Conservation (phyloP, 2,797 vertebrate genomes). For the Phataginus tetradactyla region DNA sequence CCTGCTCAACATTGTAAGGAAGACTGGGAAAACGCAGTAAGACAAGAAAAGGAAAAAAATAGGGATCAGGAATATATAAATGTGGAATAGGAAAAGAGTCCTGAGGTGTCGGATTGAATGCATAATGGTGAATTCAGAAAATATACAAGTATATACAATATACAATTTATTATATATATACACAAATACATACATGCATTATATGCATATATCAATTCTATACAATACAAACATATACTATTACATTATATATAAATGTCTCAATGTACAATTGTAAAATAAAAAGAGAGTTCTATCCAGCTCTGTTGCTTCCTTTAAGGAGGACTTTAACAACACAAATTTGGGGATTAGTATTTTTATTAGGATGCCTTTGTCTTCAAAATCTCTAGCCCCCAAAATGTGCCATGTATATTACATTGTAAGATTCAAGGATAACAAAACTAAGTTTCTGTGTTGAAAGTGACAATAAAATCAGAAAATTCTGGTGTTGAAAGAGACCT, state of each 20-base stretch:
- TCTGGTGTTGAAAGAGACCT: background rate
- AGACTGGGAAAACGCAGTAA: background rate
- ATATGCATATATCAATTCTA: too few relatives aligned
- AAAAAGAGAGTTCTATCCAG: background rate
- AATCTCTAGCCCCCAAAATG: background rate
- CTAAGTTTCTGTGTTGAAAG: background rate
- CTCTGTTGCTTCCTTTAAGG: background rate
- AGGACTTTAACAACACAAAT: background rate
- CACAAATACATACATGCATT: too few relatives aligned
- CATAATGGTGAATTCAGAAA: background rate
- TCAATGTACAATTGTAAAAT: background rate
- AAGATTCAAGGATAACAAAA: background rate
- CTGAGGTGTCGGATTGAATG: background rate
- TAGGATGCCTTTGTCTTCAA: slow-evolving; percentile 10
- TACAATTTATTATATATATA: too few relatives aligned
- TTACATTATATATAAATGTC: background rate
- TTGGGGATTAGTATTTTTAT: background rate
- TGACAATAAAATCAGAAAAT: background rate
- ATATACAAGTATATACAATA: background rate
- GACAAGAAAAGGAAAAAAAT: background rate
- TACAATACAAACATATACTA: too few relatives aligned
- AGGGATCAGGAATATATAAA: background rate
- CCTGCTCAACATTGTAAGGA: too few relatives aligned
- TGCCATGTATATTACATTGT: background rate
- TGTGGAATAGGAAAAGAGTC: background rate